Percentiles rank a stretch among this genome's conserved stretches.
Evolutionary conservation across 2,797 vertebrate genomes (phyloP).

Genomic region (Falco naumanni): DNA sequence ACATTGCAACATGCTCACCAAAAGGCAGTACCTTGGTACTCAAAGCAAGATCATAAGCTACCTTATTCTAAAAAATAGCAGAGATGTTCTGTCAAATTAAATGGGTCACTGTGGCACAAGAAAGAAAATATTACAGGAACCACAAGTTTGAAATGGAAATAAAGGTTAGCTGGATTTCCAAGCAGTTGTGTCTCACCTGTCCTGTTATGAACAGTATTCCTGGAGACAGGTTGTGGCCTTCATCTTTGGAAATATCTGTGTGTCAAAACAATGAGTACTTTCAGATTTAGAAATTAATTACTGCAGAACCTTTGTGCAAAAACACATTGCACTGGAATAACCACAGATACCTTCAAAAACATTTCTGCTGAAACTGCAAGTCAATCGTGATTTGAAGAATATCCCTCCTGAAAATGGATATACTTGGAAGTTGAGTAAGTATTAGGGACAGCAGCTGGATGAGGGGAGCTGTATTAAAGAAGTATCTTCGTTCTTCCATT

Average conservation of each 20-base stretch:
- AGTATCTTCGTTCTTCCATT: neutral
- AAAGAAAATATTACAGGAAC: neutral
- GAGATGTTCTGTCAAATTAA: neutral
- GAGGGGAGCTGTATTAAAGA: neutral
- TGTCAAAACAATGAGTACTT: neutral
- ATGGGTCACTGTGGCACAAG: neutral
- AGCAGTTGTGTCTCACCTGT: neutral
- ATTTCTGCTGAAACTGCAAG: neutral
- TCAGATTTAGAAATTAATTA: neutral
- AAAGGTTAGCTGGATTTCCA: neutral
- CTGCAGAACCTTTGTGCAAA: neutral
- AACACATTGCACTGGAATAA: neutral
- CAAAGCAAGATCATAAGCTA: neutral
- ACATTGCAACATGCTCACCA: neutral
- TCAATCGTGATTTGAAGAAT: neutral
- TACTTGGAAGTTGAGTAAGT: neutral
- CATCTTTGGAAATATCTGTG: neutral
- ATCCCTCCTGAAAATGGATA: neutral
- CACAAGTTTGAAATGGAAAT: neutral
- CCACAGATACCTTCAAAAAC: neutral
- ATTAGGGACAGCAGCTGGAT: neutral
- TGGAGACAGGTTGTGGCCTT: neutral
- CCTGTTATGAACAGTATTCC: neutral
- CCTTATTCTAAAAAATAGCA: neutral
- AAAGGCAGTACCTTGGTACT: neutral